Evolutionary conservation across 2,888 invertebrate genomes (phyloP).

Genomic region (Drosophila setosimentum): DNA sequence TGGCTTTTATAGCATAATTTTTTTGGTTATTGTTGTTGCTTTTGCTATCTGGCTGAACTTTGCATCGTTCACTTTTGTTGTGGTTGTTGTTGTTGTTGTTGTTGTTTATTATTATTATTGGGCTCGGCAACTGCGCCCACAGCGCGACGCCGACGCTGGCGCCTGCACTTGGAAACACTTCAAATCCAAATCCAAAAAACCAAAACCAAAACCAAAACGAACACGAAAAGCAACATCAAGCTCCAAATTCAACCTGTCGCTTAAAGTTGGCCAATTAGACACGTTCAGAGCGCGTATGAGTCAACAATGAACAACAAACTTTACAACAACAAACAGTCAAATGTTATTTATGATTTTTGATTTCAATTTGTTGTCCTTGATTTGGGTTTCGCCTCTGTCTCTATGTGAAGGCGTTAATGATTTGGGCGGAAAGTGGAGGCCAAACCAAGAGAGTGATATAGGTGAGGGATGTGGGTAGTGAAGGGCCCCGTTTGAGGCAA

Average conservation of each 20-base stretch:
- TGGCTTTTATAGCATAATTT: constrained; percentile 53
- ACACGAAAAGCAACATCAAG: constrained; percentile 35
- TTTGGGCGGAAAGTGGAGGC: constrained; percentile 49
- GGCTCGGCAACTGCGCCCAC: constrained; percentile 61
- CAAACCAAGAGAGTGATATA: constrained; percentile 19
- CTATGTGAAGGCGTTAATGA: constrained; percentile 38
- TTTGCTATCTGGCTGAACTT: constrained; percentile 51
- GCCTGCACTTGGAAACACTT: constrained; percentile 58
- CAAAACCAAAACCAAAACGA: constrained; percentile 4
- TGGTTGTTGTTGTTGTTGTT: constrained; percentile 11
- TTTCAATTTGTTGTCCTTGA: constrained; percentile 72
- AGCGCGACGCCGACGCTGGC: constrained; percentile 43
- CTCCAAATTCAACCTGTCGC: constrained; percentile 68
- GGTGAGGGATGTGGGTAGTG: not conserved
- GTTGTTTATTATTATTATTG: constrained; percentile 27
- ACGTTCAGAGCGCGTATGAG: constrained; percentile 65
- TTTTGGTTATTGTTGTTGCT: constrained; percentile 38
- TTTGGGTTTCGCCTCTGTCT: constrained; percentile 50
- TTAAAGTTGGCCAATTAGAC: constrained; percentile 72
- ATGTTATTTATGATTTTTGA: constrained; percentile 76
- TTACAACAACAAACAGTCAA: constrained; percentile 57
- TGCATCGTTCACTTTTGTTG: constrained; percentile 42
- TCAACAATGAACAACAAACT: constrained; percentile 52
- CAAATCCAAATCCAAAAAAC: constrained; percentile 23
- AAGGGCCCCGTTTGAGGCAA: not conserved